These are phyloP conservation scores for Pterocles burchelli DNA, from an alignment of 2,113 vertebrate species.

Conservation along the genomic window DNA sequence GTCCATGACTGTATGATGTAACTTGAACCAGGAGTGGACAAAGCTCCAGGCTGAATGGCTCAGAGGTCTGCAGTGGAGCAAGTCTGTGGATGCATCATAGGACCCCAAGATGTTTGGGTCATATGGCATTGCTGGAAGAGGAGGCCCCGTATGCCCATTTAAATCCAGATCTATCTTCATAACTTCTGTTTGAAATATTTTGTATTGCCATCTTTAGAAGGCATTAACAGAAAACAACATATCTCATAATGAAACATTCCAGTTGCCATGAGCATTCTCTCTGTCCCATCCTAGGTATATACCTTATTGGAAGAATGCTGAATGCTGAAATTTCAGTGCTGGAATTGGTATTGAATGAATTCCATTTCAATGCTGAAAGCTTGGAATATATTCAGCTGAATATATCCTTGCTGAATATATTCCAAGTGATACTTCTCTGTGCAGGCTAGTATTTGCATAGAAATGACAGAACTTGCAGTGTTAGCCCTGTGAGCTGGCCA, in stretches of 20 bases:
- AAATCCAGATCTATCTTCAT: background rate
- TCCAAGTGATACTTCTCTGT: background rate
- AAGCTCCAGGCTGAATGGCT: background rate
- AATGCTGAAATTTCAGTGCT: too few relatives aligned
- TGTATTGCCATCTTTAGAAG: background rate
- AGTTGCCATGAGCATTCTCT: background rate
- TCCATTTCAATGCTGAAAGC: too few relatives aligned
- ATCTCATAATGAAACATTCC: background rate
- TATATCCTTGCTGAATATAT: background rate
- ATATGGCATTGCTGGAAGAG: background rate
- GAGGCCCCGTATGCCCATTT: background rate
- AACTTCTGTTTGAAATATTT: background rate
- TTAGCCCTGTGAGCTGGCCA: background rate
- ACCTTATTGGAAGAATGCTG: background rate
- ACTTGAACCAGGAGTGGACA: background rate
- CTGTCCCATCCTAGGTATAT: background rate
- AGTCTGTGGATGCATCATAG: background rate
- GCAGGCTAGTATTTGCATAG: background rate
- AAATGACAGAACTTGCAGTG: background rate
- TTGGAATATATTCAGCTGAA: too few relatives aligned
- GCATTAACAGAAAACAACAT: background rate
- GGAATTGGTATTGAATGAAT: too few relatives aligned
- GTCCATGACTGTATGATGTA: fast-evolving
- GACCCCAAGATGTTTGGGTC: background rate
- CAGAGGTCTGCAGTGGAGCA: background rate